Conservation (phyloP, 2,888 invertebrate species). For the Blera fallax region DNA sequence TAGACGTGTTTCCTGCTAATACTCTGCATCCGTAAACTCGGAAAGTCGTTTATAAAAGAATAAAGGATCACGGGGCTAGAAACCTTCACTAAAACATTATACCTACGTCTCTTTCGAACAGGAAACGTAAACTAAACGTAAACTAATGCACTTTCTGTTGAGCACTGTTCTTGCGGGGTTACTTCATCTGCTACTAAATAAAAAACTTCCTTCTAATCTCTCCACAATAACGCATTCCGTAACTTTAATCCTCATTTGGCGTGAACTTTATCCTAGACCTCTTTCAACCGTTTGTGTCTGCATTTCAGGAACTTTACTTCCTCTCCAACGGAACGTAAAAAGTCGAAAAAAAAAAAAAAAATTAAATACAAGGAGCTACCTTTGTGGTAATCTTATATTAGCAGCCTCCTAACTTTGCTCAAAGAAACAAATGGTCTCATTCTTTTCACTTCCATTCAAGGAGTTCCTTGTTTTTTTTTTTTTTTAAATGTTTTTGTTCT, state of each 20-base stretch:
- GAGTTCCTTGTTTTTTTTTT: not conserved
- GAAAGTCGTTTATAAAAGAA: too few species aligned
- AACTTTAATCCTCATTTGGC: conserved; percentile 21
- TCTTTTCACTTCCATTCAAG: conserved; percentile 13
- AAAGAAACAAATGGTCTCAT: conserved; percentile 34
- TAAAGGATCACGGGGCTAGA: too few species aligned
- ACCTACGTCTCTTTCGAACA: too few species aligned
- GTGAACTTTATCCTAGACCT: conserved; percentile 16
- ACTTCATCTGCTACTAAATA: not conserved
- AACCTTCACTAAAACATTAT: too few species aligned
- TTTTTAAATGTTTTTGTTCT: not conserved
- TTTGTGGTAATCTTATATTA: conserved; percentile 30
- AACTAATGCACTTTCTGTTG: too few species aligned
- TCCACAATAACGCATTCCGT: not conserved
- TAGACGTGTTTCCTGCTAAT: too few species aligned
- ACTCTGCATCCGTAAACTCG: too few species aligned
- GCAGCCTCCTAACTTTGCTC: conserved; percentile 41
- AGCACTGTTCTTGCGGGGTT: not conserved
- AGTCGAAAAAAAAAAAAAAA: not conserved
- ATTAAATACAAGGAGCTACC: conserved; percentile 18
- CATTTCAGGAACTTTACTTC: not conserved
- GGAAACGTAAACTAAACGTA: too few species aligned
- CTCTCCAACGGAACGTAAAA: not conserved
- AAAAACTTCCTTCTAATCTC: not conserved
- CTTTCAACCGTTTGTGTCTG: not conserved